Conservation (phyloP, 2,888 invertebrate species). For the Cartodere bifasciata region DNA sequence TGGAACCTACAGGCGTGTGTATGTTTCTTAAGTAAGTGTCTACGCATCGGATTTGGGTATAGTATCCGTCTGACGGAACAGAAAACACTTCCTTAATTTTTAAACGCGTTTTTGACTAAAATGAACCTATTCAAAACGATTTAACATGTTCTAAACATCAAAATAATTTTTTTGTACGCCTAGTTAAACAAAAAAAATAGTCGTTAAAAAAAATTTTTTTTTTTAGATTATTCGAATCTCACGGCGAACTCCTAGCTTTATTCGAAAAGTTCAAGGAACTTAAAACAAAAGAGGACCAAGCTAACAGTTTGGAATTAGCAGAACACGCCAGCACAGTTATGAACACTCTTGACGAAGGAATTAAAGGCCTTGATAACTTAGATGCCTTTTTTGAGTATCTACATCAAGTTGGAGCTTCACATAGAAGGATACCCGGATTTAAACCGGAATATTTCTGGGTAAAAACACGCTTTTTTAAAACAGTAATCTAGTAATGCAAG, state of each 20-base stretch:
- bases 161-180: too few relatives aligned
- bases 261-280: conserved; percentile 72
- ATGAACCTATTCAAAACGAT: too few relatives aligned
- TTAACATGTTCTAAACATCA: too few relatives aligned
- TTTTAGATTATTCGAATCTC: conserved; percentile 76
- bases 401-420: conserved; percentile 71
- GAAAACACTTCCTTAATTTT: too few relatives aligned
- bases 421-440: conserved; percentile 73
- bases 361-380: conserved; percentile 73
- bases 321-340: conserved; percentile 83
- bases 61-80: background rate
- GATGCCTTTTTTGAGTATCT: conserved; percentile 74
- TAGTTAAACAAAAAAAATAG: too few relatives aligned
- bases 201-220: conserved; percentile 10
- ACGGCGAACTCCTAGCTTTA: conserved; percentile 62
- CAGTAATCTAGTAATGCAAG: too few relatives aligned
- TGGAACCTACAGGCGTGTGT: conserved; percentile 77
- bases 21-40: conserved; percentile 83
- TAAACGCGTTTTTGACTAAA: too few relatives aligned
- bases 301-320: conserved; percentile 67
- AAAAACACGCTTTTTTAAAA: too few relatives aligned
- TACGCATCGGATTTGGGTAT: conserved; percentile 1
- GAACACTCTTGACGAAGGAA: conserved; percentile 80
- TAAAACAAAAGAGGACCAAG: conserved; percentile 68
- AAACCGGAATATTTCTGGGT: conserved; percentile 84